Evolutionary conservation across 2,888 invertebrate species (phyloP).

Genomic region (Helicoverpa assulta): DNA sequence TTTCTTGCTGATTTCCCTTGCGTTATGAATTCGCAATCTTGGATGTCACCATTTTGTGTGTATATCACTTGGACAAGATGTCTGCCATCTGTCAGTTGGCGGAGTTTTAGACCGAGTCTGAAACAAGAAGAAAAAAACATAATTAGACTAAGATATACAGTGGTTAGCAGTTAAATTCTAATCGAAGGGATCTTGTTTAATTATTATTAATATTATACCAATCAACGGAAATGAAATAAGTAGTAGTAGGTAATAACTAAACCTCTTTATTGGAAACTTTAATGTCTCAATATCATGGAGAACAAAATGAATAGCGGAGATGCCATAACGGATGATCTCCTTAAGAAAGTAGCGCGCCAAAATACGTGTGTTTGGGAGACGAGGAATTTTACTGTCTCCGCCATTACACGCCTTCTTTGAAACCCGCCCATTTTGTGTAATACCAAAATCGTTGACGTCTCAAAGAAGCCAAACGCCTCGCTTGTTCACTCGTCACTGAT

Average conservation of each 20-base stretch:
- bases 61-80: conserved; percentile 93
- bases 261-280: conserved; percentile 26
- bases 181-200: neutral
- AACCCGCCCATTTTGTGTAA: no score
- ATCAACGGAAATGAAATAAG: conserved; percentile 13
- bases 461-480: no score
- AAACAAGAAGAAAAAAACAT: conserved; percentile 71
- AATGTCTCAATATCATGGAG: conserved; percentile 1
- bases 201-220: conserved; percentile 8
- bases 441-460: no score
- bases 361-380: no score
- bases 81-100: conserved; percentile 92
- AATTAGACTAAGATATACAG: neutral
- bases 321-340: no score
- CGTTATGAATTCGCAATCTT: conserved; percentile 92
- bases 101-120: conserved; percentile 90
- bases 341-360: no score
- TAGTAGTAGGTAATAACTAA: conserved; percentile 10
- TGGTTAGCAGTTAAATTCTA: neutral
- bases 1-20: conserved; percentile 88
- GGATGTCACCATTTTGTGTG: conserved; percentile 89
- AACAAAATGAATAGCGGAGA: no score
- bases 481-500: no score
- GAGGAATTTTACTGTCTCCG: no score
- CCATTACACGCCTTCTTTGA: no score